Conservation (phyloP, 2,113 vertebrate species). For the Cyprinodon brontotheroides region DNA sequence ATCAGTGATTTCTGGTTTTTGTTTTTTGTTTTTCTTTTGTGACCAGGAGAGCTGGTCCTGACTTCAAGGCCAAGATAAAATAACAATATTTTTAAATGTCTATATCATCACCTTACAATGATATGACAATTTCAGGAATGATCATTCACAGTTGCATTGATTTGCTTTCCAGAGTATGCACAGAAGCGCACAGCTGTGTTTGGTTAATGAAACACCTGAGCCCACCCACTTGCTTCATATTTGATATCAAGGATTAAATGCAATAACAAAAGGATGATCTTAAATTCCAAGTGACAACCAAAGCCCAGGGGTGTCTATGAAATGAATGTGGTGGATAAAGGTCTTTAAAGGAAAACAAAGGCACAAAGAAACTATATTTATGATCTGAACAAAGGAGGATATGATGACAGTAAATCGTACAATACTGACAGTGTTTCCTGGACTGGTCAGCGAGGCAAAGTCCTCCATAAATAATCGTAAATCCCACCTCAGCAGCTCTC, state of each 20-base stretch:
- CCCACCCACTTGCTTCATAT: constrained; percentile 20
- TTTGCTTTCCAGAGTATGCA: constrained; percentile 5
- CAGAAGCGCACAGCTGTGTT: constrained; percentile 16
- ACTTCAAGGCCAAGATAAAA: not conserved
- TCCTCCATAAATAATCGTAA: constrained; percentile 38
- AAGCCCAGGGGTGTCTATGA: constrained; percentile 1
- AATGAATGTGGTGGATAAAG: constrained; percentile 14
- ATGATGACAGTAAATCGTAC: constrained; percentile 8
- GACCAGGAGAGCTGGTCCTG: not conserved
- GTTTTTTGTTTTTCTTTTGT: not conserved
- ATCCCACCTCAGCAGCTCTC: constrained; percentile 37
- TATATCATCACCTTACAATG: not conserved
- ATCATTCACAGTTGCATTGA: not conserved
- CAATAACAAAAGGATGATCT: not conserved
- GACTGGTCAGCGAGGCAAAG: constrained; percentile 23
- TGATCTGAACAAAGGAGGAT: not conserved
- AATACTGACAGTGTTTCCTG: constrained; percentile 1
- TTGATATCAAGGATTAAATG: constrained; percentile 10
- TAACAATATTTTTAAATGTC: not conserved
- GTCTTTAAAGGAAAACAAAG: constrained; percentile 9
- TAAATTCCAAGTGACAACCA: constrained; percentile 13
- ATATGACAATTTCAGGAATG: not conserved
- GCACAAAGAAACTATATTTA: constrained; percentile 7
- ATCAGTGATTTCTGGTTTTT: not conserved
- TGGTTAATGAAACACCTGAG: constrained; percentile 33